Evolutionary conservation across 2,113 vertebrate genomes (phyloP), one percentile per base, ranked within the genome.

Genomic region (Microcebus murinus): DNA sequence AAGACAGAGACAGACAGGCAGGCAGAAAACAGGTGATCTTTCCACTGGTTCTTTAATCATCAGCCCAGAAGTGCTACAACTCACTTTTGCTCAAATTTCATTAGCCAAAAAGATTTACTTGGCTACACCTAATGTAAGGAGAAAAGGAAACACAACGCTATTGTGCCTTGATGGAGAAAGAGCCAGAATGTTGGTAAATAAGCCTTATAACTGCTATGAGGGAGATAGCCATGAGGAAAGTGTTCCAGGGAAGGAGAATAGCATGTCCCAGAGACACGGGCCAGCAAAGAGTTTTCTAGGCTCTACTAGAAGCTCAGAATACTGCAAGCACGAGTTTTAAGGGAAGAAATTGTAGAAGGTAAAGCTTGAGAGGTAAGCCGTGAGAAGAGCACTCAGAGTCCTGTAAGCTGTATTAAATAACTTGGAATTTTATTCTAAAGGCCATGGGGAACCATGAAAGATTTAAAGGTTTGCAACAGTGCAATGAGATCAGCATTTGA

Each of bases 341-440:
- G 18, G 59, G n/a, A 50, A 79, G 42, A 59, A 67, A 18, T n/a
- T 68, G 1, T 80, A 9, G 74, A 96, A 57, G 27, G 20, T 52
- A 87, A 87, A 74, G 10, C 29, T 57, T 74, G 17, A 90, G 13
- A 81, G 65, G 20, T 48, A 77, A 90, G 6, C 10, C 39, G 42
- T 4, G 5, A 42, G 25, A 48, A 29, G 52, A 57, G 82, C 29
- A 52, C 7, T 73, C 13, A 13, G 13, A 77, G 20, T 74, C 25
- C 50, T 52, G 15, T 74, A 50, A 90, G 21, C 18, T 82, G 4
- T 10, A 57, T 29, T 73, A 52, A 70, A 63, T 84, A 74, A 76
- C 90, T 80, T 81, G 18, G 21, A 81, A 81, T 88, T 91, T 93
- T 87, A 83, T 73, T 15, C 25, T 92, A 83, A 83, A 89, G 57